Evolutionary conservation across 2,888 invertebrate species (phyloP).

Genomic region (Liodrosophila aerea): DNA sequence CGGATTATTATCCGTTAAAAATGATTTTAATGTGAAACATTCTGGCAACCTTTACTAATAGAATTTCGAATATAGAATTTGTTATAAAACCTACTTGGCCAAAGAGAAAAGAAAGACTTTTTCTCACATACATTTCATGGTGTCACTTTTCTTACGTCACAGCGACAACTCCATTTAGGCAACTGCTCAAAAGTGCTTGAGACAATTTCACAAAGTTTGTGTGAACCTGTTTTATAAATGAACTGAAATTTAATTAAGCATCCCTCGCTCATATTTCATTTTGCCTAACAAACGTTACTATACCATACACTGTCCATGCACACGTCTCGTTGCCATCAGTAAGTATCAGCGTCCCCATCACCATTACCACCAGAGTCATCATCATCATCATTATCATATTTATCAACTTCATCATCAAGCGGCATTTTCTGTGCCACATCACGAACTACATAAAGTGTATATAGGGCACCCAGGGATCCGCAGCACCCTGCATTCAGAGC

Average conservation of each 20-base stretch:
- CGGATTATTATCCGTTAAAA: too few species aligned
- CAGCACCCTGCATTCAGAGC: constrained; percentile 5
- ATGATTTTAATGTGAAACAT: too few species aligned
- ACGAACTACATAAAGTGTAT: constrained; percentile 60
- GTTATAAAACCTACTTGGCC: too few species aligned
- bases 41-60: too few species aligned
- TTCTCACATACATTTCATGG: too few species aligned
- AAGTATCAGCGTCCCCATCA: too few species aligned
- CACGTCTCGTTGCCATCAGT: constrained; percentile 35
- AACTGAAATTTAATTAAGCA: constrained; percentile 78
- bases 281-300: constrained; percentile 33
- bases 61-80: too few species aligned
- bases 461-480: not conserved
- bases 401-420: constrained; percentile 16
- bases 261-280: constrained; percentile 62
- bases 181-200: constrained; percentile 14
- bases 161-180: not conserved
- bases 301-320: constrained; percentile 44
- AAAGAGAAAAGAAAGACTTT: too few species aligned
- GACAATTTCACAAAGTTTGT: constrained; percentile 10
- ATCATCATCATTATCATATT: constrained; percentile 22
- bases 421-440: constrained; percentile 59
- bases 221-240: constrained; percentile 65
- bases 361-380: constrained; percentile 2
- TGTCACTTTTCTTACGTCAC: too few species aligned